These are phyloP conservation scores for Brachypalpus laphriformis DNA, from an alignment of 2,888 invertebrate species.

Conservation along the genomic window DNA sequence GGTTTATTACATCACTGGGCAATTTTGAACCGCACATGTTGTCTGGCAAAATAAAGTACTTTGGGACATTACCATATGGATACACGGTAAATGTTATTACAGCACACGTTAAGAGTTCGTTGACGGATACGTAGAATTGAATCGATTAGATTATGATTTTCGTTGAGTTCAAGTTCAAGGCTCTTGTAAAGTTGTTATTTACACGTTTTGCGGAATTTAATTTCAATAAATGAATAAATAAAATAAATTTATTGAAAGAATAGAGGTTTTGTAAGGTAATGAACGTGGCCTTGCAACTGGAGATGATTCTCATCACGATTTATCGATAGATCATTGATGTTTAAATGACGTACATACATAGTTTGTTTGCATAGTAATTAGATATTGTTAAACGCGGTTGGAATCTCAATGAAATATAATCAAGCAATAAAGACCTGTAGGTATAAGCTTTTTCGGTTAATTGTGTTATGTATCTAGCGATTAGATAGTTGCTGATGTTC, in stretches of 20 bases:
- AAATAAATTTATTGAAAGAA: background rate
- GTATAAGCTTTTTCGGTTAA: too few relatives aligned
- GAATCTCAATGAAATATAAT: background rate
- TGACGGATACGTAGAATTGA: constrained; percentile 1
- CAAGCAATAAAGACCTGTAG: too few relatives aligned
- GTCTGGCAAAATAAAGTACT: background rate
- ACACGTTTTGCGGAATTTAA: background rate
- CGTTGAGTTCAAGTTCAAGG: constrained; percentile 36
- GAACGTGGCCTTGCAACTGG: background rate
- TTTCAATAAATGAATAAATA: background rate
- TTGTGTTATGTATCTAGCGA: too few relatives aligned
- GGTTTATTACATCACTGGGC: constrained; percentile 33
- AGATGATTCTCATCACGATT: constrained; percentile 12
- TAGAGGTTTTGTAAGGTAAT: too few relatives aligned
- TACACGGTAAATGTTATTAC: background rate
- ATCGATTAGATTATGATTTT: too few relatives aligned
- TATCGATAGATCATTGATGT: background rate
- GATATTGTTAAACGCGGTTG: background rate
- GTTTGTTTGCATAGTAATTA: background rate
- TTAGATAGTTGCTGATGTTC: too few relatives aligned
- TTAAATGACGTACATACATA: background rate
- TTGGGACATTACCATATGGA: background rate
- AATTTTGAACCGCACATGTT: constrained; percentile 11
- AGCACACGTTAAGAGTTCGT: background rate
- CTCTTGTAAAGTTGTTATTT: background rate